Conservation (phyloP, 2,113 vertebrate genomes). For the Bubo bubo region DNA sequence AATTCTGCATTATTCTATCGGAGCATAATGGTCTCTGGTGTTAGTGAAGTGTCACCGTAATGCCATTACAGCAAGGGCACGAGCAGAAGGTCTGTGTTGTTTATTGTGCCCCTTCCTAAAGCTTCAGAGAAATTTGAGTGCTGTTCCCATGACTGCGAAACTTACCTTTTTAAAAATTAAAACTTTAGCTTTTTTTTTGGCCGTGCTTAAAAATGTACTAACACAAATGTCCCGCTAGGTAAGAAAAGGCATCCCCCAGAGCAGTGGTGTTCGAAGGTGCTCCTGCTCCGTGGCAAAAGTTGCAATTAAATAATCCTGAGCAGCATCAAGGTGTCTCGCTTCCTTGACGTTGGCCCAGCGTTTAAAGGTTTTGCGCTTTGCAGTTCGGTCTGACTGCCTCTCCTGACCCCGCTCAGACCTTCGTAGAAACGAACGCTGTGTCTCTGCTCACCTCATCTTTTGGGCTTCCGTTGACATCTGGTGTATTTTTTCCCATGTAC, state of each 20-base stretch:
- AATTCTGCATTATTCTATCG: neutral
- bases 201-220: neutral
- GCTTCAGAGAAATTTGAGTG: neutral
- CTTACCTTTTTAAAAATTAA: neutral
- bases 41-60: neutral
- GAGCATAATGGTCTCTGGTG: neutral
- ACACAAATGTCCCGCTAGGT: neutral
- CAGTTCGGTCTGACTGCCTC: fast-evolving
- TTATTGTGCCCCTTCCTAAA: neutral
- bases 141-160: neutral
- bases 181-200: neutral
- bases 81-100: neutral
- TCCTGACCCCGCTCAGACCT: neutral
- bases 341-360: neutral
- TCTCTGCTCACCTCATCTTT: neutral
- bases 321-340: neutral
- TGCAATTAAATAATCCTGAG: neutral
- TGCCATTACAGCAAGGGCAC: neutral
- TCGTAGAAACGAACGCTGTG: fast-evolving
- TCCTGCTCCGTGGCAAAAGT: neutral
- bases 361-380: neutral
- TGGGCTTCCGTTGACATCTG: neutral
- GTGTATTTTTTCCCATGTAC: neutral
- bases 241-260: neutral
- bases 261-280: fast-evolving